These are phyloP conservation scores for Hozukius guyotensis DNA, from an alignment of 2,797 vertebrate species.

Conservation along the genomic window DNA sequence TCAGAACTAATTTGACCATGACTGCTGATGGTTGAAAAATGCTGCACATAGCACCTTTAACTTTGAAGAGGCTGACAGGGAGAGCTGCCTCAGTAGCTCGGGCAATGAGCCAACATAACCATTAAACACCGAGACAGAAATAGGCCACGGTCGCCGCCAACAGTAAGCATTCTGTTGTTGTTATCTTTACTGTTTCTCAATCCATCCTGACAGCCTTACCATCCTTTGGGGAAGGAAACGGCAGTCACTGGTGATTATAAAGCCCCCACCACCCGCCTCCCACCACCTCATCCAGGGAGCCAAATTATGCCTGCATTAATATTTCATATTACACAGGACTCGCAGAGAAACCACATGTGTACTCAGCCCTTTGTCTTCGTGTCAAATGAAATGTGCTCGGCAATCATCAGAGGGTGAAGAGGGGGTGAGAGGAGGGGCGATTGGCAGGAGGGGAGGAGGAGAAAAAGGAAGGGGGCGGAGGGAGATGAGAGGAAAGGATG, in stretches of 20 bases:
- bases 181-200: conserved; percentile 77
- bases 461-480: neutral
- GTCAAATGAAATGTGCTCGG: conserved; percentile 80
- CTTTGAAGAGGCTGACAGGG: conserved; percentile 45
- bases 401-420: conserved; percentile 70
- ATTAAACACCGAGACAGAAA: conserved; percentile 77
- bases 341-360: conserved; percentile 77
- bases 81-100: conserved; percentile 60
- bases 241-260: conserved; percentile 79
- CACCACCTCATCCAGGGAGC: conserved; percentile 69
- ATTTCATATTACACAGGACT: conserved; percentile 84
- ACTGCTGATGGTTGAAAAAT: conserved; percentile 59
- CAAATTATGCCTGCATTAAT: conserved; percentile 86
- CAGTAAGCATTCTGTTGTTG: conserved; percentile 74
- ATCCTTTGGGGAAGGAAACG: conserved; percentile 80
- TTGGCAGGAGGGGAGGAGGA: conserved; percentile 15
- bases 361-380: conserved; percentile 83
- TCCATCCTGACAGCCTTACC: conserved; percentile 80
- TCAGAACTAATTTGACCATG: conserved; percentile 64
- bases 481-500: conserved; percentile 15
- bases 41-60: conserved; percentile 61
- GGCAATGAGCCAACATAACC: conserved; percentile 68
- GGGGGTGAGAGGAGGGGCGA: conserved; percentile 42
- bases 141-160: conserved; percentile 72
- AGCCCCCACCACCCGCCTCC: conserved; percentile 44